A percentile compares a stretch with the other conserved stretches of the same genome.
These are phyloP conservation scores for Cichladusa arquata DNA, from an alignment of 2,113 vertebrate species.

Conservation along the genomic window DNA sequence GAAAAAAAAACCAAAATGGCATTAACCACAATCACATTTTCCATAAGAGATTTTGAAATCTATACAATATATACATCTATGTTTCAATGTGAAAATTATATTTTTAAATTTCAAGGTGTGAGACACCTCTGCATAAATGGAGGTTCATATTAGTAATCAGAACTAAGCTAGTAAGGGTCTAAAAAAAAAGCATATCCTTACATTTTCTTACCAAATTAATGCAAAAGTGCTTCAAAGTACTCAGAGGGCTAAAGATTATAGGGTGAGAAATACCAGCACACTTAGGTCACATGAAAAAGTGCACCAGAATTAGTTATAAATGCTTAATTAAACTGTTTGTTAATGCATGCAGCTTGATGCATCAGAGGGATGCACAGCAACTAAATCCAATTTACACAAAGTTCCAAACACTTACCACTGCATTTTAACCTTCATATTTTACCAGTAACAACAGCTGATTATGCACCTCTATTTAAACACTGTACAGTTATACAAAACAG, in stretches of 20 bases:
- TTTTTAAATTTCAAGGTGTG: constrained; percentile 79
- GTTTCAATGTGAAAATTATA: constrained; percentile 86
- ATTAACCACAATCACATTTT: constrained; percentile 79
- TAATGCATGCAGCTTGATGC: constrained; percentile 97
- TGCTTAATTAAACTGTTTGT: constrained; percentile 92
- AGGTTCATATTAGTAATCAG: constrained; percentile 70
- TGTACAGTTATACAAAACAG: constrained; percentile 87
- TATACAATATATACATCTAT: constrained; percentile 86
- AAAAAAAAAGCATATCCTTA: constrained; percentile 66
- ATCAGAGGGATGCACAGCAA: constrained; percentile 86
- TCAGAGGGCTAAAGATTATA: constrained; percentile 97
- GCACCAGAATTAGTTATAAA: constrained; percentile 90
- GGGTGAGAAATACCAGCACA: constrained; percentile 86
- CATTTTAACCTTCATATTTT: constrained; percentile 91
- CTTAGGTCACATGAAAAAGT: constrained; percentile 84
- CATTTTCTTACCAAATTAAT: constrained; percentile 79
- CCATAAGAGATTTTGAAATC: constrained; percentile 80
- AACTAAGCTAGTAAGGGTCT: constrained; percentile 75
- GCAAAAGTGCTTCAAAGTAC: constrained; percentile 94
- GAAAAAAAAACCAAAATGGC: constrained; percentile 68
- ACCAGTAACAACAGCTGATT: constrained; percentile 87
- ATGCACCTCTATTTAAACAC: constrained; percentile 85
- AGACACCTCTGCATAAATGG: constrained; percentile 77
- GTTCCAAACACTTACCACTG: constrained; percentile 94
- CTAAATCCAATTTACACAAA: constrained; percentile 92